Base-by-base conservation (phyloP, 2,797 vertebrate species). In the Poeciliopsis presidionis region DNA sequence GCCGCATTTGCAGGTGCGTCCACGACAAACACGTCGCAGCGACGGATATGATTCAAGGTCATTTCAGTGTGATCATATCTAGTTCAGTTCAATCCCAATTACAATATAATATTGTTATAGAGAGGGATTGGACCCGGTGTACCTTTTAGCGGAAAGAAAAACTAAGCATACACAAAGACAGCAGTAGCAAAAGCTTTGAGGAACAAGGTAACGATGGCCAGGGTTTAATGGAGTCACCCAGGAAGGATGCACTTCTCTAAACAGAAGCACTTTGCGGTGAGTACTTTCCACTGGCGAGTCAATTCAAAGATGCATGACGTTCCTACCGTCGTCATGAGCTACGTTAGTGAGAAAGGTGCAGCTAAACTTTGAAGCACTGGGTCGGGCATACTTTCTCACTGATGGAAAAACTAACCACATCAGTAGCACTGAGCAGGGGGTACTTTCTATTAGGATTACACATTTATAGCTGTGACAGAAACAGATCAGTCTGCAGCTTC, bases 1-100 rank as follows among this genome's bases (percentile, higher is more conserved):
- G 97, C 98, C 0, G 95, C 96, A 89, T 99, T 99, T 77, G 91
- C 95, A 0, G 97, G 98, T 98, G 94, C 79, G 81, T 72, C 5
- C 30, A 33, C 6, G 7, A 18, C 59, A 33, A 33, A 16, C 14
- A 36, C 22, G 61, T 39, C 61, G 3, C 33, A 28, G 14, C n/a
- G 5, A 33, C n/a, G 13, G 28, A 57, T 2, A 28, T 28, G n/a
- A 57, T 28, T 6, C 13, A 1, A 30, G 25, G 16, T 61, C 0
- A 18, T 18, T 61, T 16, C 16, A 20, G 2, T 8, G 36, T 9
- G 33, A 63, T 36, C 16, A 20, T 33, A 20, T 36, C 9, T 36
- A 9, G 61, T 67, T 22, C 36, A 41, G 9, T 20, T 63, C 7
- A 59, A 20, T 22, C 20, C 20, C 25, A 22, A 11, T 65, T 39